phyloP scores from a whole-genome alignment of 2,888 invertebrate genomes.

The Dolichopus griseipennis region DNA sequence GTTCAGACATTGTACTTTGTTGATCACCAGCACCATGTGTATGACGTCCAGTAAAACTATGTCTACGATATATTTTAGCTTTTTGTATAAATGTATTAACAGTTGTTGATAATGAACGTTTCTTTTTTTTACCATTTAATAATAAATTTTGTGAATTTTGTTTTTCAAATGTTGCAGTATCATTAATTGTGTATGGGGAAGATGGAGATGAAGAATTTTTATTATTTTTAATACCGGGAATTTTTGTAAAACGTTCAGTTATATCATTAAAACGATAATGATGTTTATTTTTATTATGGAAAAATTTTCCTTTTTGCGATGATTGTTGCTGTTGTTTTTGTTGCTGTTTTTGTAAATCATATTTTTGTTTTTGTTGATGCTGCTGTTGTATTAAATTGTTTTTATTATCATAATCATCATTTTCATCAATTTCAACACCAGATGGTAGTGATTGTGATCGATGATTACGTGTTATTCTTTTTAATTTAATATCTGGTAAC shows the following conservation, averaged over 20 bases:
- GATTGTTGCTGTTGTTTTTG: conserved; percentile 29
- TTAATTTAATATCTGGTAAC: conserved; percentile 69
- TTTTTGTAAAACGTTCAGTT: conserved; percentile 31
- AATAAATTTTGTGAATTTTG: neutral
- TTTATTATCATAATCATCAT: conserved; percentile 25
- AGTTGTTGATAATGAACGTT: conserved; percentile 70
- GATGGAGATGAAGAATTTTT: conserved; percentile 22
- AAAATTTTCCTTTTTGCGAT: conserved; percentile 25
- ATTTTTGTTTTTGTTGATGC: conserved; percentile 25
- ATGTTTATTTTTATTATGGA: conserved; percentile 8
- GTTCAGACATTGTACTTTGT: conserved; percentile 52
- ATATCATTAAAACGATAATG: conserved; percentile 22
- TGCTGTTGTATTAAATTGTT: conserved; percentile 14
- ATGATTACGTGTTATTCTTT: conserved; percentile 54
- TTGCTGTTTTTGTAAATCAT: conserved; percentile 30
- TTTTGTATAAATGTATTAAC: conserved; percentile 79
- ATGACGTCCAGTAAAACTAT: conserved; percentile 38
- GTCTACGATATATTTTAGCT: conserved; percentile 53
- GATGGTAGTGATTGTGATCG: conserved; percentile 75
- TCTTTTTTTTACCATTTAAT: conserved; percentile 57
- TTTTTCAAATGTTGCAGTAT: neutral
- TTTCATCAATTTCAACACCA: conserved; percentile 52
- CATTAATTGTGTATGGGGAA: conserved; percentile 21
- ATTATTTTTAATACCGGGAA: conserved; percentile 32
- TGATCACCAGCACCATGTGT: conserved; percentile 39